Percentiles rank a stretch among this genome's conserved stretches.
Conservation (phyloP, 2,888 invertebrate genomes). For the Thereva nobilitata region DNA sequence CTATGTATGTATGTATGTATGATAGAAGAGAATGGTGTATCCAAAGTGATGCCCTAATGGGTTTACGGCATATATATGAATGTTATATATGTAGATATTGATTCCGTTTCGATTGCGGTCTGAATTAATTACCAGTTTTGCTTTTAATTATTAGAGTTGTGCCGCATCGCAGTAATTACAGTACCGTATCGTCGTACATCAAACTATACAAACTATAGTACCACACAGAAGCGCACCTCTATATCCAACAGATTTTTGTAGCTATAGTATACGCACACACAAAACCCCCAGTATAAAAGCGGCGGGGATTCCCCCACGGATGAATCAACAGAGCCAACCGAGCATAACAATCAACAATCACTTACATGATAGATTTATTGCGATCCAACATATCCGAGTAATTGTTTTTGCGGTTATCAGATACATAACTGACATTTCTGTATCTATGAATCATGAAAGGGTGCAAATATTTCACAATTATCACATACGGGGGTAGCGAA, state of each 20-base stretch:
- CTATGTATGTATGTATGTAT: too few species aligned
- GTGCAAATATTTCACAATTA: constrained; percentile 34
- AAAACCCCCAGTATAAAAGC: too few species aligned
- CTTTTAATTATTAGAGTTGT: constrained; percentile 34
- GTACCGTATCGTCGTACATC: too few species aligned
- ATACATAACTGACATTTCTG: constrained; percentile 40
- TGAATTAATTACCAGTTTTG: constrained; percentile 30
- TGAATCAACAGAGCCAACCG: constrained; percentile 7
- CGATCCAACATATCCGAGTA: constrained; percentile 41
- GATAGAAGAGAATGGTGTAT: too few species aligned
- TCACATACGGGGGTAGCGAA: constrained; percentile 5
- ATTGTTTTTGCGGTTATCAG: constrained; percentile 41
- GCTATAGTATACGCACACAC: not conserved
- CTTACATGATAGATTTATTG: constrained; percentile 42
- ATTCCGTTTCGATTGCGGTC: constrained; percentile 6
- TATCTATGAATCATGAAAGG: constrained; percentile 33
- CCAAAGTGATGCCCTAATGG: too few species aligned
- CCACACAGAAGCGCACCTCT: too few species aligned
- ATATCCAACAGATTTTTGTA: not conserved
- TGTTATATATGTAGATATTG: not conserved
- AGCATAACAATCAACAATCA: constrained; percentile 36
- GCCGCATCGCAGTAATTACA: constrained; percentile 14
- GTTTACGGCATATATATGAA: too few species aligned
- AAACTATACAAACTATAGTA: too few species aligned
- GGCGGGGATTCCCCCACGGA: too few species aligned